Evolutionary conservation across 1,140 invertebrate species (phyloP), one percentile per base, ranked within the genome.

Genomic region (Steinernema khuongi): DNA sequence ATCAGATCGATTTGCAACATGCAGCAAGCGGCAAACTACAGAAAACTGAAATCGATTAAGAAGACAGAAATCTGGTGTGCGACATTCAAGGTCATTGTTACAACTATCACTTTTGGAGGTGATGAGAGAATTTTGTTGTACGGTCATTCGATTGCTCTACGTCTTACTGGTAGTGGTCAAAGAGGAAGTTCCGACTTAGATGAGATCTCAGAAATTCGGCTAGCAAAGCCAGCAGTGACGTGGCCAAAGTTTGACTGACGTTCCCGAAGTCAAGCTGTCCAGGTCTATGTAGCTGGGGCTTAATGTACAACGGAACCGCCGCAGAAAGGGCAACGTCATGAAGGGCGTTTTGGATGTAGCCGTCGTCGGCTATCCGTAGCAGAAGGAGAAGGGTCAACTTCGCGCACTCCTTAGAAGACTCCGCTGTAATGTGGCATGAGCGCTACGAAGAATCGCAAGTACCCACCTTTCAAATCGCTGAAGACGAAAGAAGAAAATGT

Each of bases 111-210:
- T n/a, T n/a, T n/a, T n/a, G n/a, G n/a, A n/a, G n/a, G n/a, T n/a
- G n/a, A n/a, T n/a, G n/a, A 7, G 7, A 41, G n/a, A 41, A 41
- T 41, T 41, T 41, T 41, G 36, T 41, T 41, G 7, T 41, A n/a
- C 36, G 36, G 7, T 11, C n/a, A 41, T 41, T 41, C 36, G 36
- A 41, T 41, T 41, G 36, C n/a, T n/a, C n/a, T n/a, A n/a, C n/a
- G n/a, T 29, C 74, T 72, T 76, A 75, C 74, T 75, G 74, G 76
- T 75, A 75, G 32, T 75, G 74, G 1, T 67, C 36, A 43, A 75
- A 75, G 4, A 74, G 74, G 32, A 75, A 75, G 50, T 22, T 60
- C 26, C 50, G 50, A 60, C 11, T 60, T 22, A 60, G 50, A 60
- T 60, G 50, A 22, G 50, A 60, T 26, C 50, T 14, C 50, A 60